Conservation (phyloP, 2,888 invertebrate genomes). For the Zeuzera pyrina region DNA sequence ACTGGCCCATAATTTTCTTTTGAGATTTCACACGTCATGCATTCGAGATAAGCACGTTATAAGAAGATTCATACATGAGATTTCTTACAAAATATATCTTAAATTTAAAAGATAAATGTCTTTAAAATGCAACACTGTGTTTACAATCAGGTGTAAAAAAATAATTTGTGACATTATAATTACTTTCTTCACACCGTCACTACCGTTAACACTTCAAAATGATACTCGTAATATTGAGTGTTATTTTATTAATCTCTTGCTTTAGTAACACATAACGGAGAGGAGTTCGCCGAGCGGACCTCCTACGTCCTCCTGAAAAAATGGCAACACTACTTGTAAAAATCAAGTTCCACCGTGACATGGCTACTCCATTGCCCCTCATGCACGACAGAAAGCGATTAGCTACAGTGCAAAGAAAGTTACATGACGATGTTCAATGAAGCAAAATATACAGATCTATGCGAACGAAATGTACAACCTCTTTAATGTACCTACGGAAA, state of each 20-base stretch:
- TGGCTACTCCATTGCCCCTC: slow-evolving; percentile 37
- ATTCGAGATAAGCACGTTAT: slow-evolving; percentile 30
- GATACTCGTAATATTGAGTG: slow-evolving; percentile 47
- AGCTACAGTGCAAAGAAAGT: slow-evolving; percentile 57
- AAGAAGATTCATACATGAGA: slow-evolving; percentile 4
- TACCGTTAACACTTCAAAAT: slow-evolving; percentile 27
- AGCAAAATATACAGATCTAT: slow-evolving; percentile 71
- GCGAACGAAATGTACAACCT: slow-evolving; percentile 43
- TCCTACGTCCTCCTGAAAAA: slow-evolving; percentile 80
- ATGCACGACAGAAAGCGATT: slow-evolving; percentile 52
- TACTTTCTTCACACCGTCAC: slow-evolving; percentile 33
- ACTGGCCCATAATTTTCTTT: slow-evolving; percentile 61
- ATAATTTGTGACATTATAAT: slow-evolving; percentile 34
- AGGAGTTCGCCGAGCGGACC: slow-evolving; percentile 77
- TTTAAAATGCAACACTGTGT: slow-evolving; percentile 6
- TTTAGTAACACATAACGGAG: slow-evolving; percentile 75
- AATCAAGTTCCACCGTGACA: slow-evolving; percentile 28
- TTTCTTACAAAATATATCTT: not conserved
- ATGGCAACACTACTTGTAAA: slow-evolving; percentile 55
- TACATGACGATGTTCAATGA: slow-evolving; percentile 46
- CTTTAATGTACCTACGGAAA: slow-evolving; percentile 24
- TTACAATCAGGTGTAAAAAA: slow-evolving; percentile 33
- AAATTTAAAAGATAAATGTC: slow-evolving; percentile 2
- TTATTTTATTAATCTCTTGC: slow-evolving; percentile 29
- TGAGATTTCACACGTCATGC: slow-evolving; percentile 39